phyloP scores from a whole-genome alignment of 2,888 invertebrate genomes.

The Argyra leucocephala region DNA sequence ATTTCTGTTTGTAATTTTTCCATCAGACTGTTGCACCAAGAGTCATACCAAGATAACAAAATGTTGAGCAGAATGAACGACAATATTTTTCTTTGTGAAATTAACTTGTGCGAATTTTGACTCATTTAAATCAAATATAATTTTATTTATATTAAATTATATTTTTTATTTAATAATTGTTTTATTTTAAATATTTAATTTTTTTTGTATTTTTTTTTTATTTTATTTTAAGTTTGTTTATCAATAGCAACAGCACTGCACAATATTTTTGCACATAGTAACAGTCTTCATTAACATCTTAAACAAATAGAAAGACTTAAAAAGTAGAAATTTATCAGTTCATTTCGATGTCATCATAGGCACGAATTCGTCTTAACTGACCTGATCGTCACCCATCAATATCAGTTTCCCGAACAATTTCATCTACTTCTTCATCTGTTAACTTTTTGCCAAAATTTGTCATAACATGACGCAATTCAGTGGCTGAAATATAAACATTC shows the following conservation, averaged over 20 bases:
- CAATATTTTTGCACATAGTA: conserved; percentile 48
- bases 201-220: conserved; percentile 23
- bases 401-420: conserved; percentile 98
- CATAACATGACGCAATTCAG: conserved; percentile 98
- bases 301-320: conserved; percentile 50
- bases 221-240: conserved; percentile 37
- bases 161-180: conserved; percentile 23
- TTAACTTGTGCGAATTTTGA: no score
- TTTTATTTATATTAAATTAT: conserved; percentile 25
- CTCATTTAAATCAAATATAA: no score
- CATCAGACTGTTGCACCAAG: no score
- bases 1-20: no score
- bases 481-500: conserved; percentile 98
- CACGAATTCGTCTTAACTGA: conserved; percentile 74
- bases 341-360: conserved; percentile 99
- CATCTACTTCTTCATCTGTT: conserved; percentile 98
- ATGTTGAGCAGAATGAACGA: no score
- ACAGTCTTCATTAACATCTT: conserved; percentile 51
- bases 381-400: conserved; percentile 97
- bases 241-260: conserved; percentile 45
- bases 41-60: no score
- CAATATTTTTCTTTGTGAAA: no score
- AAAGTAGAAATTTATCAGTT: conserved; percentile 61
- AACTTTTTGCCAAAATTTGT: conserved; percentile 99
- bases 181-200: conserved; percentile 27